Percentiles rank a stretch among this genome's conserved stretches.
Evolutionary conservation across 23 tunicate genomes (phyloP).

Genomic region (Clavelina lepadiformis): DNA sequence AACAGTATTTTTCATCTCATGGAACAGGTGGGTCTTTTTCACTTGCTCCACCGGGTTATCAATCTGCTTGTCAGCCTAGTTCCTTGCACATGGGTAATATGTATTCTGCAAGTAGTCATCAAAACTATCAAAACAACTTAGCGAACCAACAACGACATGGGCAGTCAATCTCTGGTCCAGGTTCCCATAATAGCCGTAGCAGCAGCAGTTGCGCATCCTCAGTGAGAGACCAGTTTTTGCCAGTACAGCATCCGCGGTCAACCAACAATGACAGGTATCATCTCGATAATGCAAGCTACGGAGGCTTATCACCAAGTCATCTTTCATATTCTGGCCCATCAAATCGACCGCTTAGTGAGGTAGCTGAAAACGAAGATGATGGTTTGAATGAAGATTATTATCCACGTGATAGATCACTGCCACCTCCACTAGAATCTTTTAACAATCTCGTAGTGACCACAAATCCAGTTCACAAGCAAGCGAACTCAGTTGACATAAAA

Average conservation of each 20-base stretch:
- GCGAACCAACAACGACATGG: constrained; percentile 26
- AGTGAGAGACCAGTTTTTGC: constrained; percentile 19
- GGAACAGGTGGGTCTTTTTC: constrained; percentile 15
- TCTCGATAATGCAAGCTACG: too few relatives aligned
- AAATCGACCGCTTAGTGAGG: constrained; percentile 65
- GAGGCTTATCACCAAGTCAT: too few relatives aligned
- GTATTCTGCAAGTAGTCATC: constrained; percentile 6
- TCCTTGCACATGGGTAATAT: constrained; percentile 2
- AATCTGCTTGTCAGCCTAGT: constrained; percentile 20
- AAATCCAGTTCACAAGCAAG: neutral
- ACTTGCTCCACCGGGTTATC: constrained; percentile 18
- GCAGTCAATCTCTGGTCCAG: constrained; percentile 42
- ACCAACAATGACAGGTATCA: neutral
- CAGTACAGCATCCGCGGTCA: constrained; percentile 1
- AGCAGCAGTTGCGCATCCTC: constrained; percentile 70
- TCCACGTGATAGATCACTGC: neutral
- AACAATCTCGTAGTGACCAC: neutral
- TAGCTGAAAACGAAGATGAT: constrained; percentile 53
- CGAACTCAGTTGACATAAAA: neutral
- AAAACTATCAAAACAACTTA: constrained; percentile 9
- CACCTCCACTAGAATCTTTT: neutral
- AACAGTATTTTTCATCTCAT: constrained; percentile 17
- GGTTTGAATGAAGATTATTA: neutral
- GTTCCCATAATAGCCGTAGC: constrained; percentile 74
- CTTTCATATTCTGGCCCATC: constrained; percentile 19